These are phyloP conservation scores for Cirrhinus mrigala DNA, from an alignment of 2,797 vertebrate species.

Conservation along the genomic window DNA sequence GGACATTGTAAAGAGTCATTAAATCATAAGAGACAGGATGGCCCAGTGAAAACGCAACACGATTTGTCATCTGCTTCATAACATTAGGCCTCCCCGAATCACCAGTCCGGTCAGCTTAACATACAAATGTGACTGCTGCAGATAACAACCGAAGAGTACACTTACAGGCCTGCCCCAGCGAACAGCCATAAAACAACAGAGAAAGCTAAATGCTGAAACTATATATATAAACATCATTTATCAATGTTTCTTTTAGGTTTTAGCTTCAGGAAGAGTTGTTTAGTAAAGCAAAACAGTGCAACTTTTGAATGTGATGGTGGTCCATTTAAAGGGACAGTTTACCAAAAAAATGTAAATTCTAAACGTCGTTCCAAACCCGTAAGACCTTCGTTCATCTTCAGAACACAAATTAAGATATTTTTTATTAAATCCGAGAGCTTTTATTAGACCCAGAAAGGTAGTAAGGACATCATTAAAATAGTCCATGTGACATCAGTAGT, in stretches of 20 bases:
- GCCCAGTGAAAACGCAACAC: conserved; percentile 65
- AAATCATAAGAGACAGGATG: conserved; percentile 64
- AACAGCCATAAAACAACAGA: background rate
- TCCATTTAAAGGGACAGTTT: no score
- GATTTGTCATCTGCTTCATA: conserved; percentile 76
- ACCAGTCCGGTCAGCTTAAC: conserved; percentile 70
- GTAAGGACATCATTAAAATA: no score
- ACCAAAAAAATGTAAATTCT: no score
- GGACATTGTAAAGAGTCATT: conserved; percentile 64
- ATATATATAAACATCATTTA: background rate
- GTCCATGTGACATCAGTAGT: no score
- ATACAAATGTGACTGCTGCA: conserved; percentile 55
- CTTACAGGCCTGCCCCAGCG: background rate
- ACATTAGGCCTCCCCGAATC: conserved; percentile 69
- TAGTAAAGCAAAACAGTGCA: background rate
- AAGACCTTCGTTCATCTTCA: background rate
- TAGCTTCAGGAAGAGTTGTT: background rate
- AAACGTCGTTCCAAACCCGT: no score
- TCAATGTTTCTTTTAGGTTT: background rate
- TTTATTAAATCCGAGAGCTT: background rate
- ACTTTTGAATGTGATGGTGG: background rate
- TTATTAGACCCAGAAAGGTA: background rate
- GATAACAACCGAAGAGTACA: conserved; percentile 24
- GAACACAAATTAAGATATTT: background rate
- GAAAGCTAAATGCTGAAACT: background rate